A percentile compares a stretch with the other conserved stretches of the same genome.
Evolutionary conservation across 2,797 vertebrate genomes (phyloP).

Genomic region (Mus caroli): DNA sequence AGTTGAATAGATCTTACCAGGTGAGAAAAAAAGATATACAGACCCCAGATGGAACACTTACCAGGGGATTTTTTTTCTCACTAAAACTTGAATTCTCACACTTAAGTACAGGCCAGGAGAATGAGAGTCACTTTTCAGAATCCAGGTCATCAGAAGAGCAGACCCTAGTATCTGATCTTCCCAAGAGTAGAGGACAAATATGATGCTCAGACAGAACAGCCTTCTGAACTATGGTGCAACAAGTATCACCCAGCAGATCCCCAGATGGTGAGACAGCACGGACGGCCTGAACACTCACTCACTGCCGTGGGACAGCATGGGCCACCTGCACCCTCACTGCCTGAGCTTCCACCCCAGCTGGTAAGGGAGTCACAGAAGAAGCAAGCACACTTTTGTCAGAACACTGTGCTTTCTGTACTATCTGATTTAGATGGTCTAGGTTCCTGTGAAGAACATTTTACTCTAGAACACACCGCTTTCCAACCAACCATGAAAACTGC

Average conservation of each 20-base stretch:
- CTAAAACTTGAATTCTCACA: background rate
- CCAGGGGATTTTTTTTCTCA: background rate
- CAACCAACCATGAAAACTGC: background rate
- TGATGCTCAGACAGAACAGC: background rate
- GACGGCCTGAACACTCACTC: accelerated
- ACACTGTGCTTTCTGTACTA: background rate
- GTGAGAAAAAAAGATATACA: slow-evolving; percentile 48
- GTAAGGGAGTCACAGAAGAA: no score
- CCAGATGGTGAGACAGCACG: background rate
- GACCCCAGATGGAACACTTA: background rate
- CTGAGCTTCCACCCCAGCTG: background rate
- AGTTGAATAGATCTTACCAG: slow-evolving; percentile 62
- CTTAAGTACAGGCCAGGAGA: background rate
- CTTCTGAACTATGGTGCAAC: background rate
- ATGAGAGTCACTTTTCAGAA: background rate
- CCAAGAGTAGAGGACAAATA: background rate
- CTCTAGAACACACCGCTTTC: background rate
- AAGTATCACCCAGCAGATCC: background rate
- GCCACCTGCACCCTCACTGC: accelerated
- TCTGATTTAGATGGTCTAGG: background rate
- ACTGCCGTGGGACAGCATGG: background rate
- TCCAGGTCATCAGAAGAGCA: background rate
- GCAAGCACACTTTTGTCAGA: no score
- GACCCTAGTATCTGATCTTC: background rate
- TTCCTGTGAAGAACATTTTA: background rate